These are phyloP conservation scores for Heptranchias perlo DNA, from an alignment of 2,113 vertebrate genomes.

Conservation along the genomic window DNA sequence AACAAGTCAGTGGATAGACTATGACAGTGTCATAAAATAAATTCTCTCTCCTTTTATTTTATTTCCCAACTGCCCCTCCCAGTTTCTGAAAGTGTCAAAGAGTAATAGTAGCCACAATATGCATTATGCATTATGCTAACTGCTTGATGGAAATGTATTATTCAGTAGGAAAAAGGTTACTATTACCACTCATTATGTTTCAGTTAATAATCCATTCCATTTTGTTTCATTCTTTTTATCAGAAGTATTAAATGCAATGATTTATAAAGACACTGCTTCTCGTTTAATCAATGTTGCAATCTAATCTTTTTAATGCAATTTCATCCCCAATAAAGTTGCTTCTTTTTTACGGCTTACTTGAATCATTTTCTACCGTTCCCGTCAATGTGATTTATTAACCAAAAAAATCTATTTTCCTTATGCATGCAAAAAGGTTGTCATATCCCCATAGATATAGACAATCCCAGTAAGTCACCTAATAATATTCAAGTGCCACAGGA, in stretches of 20 bases:
- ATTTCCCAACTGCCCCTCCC: background rate
- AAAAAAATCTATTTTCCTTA: background rate
- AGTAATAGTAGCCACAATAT: background rate
- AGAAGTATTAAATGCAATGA: background rate
- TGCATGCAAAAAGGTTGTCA: no score
- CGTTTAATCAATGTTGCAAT: background rate
- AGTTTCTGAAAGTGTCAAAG: background rate
- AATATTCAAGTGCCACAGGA: no score
- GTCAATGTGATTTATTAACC: background rate
- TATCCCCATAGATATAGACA: no score
- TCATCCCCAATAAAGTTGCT: background rate
- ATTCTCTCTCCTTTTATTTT: background rate
- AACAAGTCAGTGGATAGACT: background rate
- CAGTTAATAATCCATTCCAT: background rate
- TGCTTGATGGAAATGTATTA: background rate
- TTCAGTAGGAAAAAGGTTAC: background rate
- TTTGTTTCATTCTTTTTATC: background rate
- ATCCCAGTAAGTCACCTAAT: no score
- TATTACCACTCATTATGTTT: background rate
- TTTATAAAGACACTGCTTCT: background rate
- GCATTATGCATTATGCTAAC: background rate
- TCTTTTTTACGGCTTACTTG: background rate
- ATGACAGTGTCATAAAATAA: background rate
- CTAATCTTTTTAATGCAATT: background rate
- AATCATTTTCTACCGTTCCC: background rate